phyloP scores from a whole-genome alignment of 2,797 vertebrate genomes.

The Tragopan temminckii region DNA sequence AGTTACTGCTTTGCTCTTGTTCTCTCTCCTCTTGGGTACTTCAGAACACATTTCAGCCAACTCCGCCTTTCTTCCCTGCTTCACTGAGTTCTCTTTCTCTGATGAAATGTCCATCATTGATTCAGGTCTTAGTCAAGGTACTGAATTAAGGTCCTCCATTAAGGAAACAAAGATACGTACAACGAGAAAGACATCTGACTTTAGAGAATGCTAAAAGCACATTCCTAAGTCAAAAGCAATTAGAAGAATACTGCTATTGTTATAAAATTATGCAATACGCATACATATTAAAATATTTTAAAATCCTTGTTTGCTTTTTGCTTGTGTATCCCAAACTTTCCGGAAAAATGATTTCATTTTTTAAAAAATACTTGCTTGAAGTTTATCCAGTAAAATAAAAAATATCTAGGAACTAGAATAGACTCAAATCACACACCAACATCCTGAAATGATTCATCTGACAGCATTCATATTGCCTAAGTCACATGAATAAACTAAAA shows the following conservation, averaged over 20 bases:
- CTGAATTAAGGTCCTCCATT: background rate
- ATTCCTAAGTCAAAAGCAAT: background rate
- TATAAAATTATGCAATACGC: background rate
- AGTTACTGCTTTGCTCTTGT: background rate
- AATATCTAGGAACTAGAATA: background rate
- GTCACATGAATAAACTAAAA: background rate
- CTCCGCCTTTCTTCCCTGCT: background rate
- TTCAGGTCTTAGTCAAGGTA: background rate
- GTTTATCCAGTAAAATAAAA: background rate
- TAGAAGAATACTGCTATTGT: background rate
- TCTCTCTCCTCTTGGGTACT: background rate
- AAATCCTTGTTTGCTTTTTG: background rate
- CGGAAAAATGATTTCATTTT: background rate
- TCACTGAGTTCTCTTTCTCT: background rate
- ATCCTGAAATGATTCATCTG: background rate
- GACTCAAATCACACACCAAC: background rate
- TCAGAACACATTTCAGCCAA: background rate
- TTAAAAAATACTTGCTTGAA: background rate
- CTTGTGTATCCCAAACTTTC: background rate
- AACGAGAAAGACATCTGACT: background rate
- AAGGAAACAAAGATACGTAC: background rate
- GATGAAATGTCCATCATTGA: background rate
- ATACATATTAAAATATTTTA: background rate
- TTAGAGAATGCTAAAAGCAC: background rate
- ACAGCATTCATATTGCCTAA: background rate